phyloP scores from a whole-genome alignment of 2,888 invertebrate species.

The Caenorhabditis zanzibari region DNA sequence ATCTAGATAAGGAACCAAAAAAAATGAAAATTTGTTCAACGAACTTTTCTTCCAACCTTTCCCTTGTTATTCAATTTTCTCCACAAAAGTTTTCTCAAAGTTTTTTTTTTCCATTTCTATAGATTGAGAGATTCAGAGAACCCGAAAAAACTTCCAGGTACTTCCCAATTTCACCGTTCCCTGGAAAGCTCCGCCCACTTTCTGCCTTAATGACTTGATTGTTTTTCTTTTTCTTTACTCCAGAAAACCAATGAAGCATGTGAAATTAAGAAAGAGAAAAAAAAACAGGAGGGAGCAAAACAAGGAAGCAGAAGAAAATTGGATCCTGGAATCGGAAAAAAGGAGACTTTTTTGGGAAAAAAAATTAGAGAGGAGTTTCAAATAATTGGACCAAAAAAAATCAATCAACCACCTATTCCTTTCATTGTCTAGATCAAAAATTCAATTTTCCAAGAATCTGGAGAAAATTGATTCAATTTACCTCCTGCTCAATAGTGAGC shows the following conservation, averaged over 20 bases:
- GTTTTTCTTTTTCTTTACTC: slow-evolving; percentile 21
- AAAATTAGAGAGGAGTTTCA: background rate
- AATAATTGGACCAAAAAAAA: background rate
- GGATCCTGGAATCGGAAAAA: background rate
- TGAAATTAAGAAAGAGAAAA: slow-evolving; percentile 18
- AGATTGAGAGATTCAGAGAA: background rate
- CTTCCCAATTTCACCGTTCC: background rate
- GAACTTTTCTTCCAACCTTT: slow-evolving; percentile 25
- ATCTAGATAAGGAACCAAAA: slow-evolving; percentile 38
- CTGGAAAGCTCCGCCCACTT: background rate
- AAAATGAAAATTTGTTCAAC: slow-evolving; percentile 16
- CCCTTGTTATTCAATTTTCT: slow-evolving; percentile 34
- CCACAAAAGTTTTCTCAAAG: background rate
- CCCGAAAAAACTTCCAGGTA: background rate
- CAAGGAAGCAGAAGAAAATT: background rate
- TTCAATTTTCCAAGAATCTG: background rate
- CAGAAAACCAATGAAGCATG: slow-evolving; percentile 18
- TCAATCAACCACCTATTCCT: background rate
- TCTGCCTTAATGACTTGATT: slow-evolving; percentile 41
- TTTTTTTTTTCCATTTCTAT: slow-evolving; percentile 18
- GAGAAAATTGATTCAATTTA: background rate
- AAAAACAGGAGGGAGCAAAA: slow-evolving; percentile 17
- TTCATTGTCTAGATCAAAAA: background rate
- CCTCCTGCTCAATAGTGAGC: background rate
- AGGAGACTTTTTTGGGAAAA: background rate